Percentiles rank a stretch among this genome's conserved stretches.
Evolutionary conservation across 2,797 vertebrate species (phyloP).

Genomic region (Pteronotus mesoamericanus): DNA sequence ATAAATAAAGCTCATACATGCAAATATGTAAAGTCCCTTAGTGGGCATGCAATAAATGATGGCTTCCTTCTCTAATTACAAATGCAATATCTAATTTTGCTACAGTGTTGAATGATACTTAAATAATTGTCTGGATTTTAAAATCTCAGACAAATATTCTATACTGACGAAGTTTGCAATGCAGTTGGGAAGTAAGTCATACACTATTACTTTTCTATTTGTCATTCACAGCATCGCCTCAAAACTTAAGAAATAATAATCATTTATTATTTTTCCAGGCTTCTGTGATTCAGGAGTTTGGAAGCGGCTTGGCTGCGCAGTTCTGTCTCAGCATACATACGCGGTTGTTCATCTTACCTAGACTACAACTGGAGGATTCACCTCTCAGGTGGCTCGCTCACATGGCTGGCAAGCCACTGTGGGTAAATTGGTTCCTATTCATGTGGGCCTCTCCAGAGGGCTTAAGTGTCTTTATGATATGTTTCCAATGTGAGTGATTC

Average conservation of each 20-base stretch:
- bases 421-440: not conserved
- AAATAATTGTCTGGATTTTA: constrained; percentile 2
- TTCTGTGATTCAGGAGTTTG: not conserved
- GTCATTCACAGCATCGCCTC: not conserved
- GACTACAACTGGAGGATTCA: not conserved
- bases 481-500: not conserved
- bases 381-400: not conserved
- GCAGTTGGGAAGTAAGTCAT: not conserved
- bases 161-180: not conserved
- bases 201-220: not conserved
- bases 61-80: not conserved
- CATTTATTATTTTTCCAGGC: not conserved
- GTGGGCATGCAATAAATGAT: not conserved
- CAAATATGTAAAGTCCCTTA: not conserved
- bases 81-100: constrained; percentile 29
- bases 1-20: not conserved
- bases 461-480: not conserved
- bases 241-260: not conserved
- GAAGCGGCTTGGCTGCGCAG: not conserved
- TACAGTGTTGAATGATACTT: not conserved
- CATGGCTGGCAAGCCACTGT: not conserved
- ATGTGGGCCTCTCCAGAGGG: not conserved
- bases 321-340: not conserved
- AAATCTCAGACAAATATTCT: constrained; percentile 16
- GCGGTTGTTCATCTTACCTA: not conserved